phyloP scores from a whole-genome alignment of 2,888 invertebrate species.

The Hoplodrina blanda region DNA sequence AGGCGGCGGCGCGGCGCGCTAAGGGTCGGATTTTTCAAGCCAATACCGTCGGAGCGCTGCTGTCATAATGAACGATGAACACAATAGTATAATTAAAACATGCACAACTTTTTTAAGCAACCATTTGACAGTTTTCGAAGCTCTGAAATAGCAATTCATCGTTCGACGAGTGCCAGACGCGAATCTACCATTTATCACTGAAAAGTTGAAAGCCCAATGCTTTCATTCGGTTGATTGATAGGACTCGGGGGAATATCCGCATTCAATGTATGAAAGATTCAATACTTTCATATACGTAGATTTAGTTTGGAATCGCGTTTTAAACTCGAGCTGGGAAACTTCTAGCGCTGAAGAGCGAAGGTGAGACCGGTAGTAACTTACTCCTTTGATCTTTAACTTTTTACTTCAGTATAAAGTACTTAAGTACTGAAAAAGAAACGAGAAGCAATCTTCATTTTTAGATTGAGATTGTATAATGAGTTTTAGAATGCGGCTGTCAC shows the following conservation, averaged over 20 bases:
- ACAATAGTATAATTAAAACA: not conserved
- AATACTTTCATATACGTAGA: constrained; percentile 26
- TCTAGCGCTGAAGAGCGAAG: constrained; percentile 1
- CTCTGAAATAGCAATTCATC: constrained; percentile 41
- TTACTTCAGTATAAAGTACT: not conserved
- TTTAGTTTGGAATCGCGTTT: constrained; percentile 21
- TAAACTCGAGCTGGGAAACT: constrained; percentile 9
- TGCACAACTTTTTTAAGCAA: not conserved
- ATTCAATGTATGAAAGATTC: constrained; percentile 24
- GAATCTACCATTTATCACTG: constrained; percentile 53
- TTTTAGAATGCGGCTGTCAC: no score
- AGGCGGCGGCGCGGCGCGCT: no score
- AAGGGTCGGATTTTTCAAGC: no score
- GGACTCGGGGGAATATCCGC: constrained; percentile 19
- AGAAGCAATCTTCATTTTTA: not conserved
- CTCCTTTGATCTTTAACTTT: not conserved
- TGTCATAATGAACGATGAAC: no score
- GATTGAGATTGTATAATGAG: not conserved
- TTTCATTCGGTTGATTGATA: constrained; percentile 56
- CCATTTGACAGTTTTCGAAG: constrained; percentile 29
- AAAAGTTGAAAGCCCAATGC: constrained; percentile 48
- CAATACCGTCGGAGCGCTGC: no score
- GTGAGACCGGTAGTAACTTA: not conserved
- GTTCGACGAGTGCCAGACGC: constrained; percentile 47
- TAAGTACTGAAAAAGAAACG: not conserved